Percentiles rank a stretch among this genome's conserved stretches.
These are phyloP conservation scores for Microtus montanus DNA, from an alignment of 2,113 vertebrate genomes.

Conservation along the genomic window DNA sequence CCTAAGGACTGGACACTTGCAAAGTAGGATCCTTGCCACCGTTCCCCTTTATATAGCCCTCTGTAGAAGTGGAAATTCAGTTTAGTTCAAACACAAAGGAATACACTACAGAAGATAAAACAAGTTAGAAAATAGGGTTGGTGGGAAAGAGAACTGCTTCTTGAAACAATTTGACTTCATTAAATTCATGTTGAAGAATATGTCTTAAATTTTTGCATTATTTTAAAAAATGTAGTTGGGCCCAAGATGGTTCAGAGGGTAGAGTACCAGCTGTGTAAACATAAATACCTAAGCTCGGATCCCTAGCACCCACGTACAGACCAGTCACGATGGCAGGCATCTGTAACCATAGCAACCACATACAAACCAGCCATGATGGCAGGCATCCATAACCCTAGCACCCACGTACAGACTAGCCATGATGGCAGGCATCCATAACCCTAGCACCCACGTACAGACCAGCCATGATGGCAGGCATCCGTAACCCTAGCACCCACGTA, in stretches of 20 bases:
- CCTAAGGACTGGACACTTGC: neutral
- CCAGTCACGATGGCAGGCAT: no score
- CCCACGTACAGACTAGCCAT: neutral
- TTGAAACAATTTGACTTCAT: conserved; percentile 18
- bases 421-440: neutral
- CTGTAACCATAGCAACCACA: no score
- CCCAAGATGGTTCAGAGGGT: neutral
- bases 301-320: no score
- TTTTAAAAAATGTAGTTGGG: neutral
- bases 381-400: no score
- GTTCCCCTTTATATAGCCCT: neutral
- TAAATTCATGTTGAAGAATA: neutral
- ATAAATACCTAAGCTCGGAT: neutral
- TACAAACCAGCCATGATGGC: neutral
- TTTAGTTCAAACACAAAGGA: neutral
- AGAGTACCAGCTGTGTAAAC: neutral
- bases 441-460: no score
- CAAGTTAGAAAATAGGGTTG: neutral
- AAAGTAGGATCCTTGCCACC: neutral
- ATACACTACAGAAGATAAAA: neutral
- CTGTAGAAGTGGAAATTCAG: neutral
- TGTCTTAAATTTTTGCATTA: conserved; percentile 19
- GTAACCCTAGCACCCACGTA: neutral
- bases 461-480: no score
- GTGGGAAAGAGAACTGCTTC: neutral